Evolutionary conservation across 2,797 vertebrate species (phyloP).

Genomic region (Micropoecilia bifurca): DNA sequence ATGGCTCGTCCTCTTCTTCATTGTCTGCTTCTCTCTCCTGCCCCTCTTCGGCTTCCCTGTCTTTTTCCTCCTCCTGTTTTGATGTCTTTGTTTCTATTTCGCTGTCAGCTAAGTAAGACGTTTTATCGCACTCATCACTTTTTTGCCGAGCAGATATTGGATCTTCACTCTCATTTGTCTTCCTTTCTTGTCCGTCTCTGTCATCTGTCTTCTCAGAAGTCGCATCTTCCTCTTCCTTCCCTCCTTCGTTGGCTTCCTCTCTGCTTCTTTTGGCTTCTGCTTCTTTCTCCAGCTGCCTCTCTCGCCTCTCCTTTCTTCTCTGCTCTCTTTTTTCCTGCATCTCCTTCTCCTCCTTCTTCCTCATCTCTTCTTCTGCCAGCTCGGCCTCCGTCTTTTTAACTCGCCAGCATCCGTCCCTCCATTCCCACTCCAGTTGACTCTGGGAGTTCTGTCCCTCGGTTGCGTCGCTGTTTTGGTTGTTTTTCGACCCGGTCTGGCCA

Average conservation of each 20-base stretch:
- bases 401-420: conserved; percentile 78
- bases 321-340: conserved; percentile 61
- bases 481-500: conserved; percentile 19
- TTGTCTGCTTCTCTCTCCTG: conserved; percentile 52
- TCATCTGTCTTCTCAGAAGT: conserved; percentile 17
- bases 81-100: conserved; percentile 18
- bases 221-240: conserved; percentile 20
- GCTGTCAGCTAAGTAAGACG: conserved; percentile 3
- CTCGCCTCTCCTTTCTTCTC: conserved; percentile 62
- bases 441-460: conserved; percentile 22
- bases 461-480: conserved; percentile 29
- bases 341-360: conserved; percentile 62
- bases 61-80: conserved; percentile 25
- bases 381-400: conserved; percentile 73
- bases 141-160: conserved; percentile 5
- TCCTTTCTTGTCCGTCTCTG: background rate
- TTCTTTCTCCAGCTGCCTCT: conserved; percentile 67
- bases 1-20: conserved; percentile 46
- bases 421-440: conserved; percentile 77
- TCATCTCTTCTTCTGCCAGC: conserved; percentile 67
- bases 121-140: background rate
- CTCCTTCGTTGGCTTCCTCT: conserved; percentile 30
- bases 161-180: background rate
- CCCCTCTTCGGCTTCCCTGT: conserved; percentile 20
- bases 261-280: conserved; percentile 22